Base-by-base conservation (phyloP, 2,888 invertebrate genomes). In the Himalopsyche japonica region DNA sequence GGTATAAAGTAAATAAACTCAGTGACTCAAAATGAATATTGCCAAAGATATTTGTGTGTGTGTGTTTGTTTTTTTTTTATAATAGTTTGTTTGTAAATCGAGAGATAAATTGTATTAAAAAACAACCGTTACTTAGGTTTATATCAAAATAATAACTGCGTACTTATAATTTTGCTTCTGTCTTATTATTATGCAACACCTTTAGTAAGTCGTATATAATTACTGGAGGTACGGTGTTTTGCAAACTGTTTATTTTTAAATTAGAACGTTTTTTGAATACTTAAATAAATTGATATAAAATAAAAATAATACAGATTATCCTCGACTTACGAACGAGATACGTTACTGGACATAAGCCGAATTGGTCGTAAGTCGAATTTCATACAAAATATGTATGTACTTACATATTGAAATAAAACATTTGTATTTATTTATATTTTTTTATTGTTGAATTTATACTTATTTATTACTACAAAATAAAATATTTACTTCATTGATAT, bases 311-410 rank as follows among this genome's bases (percentile, higher is more conserved):
- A 32, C 32, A 3, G n/a, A n/a, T n/a, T n/a, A n/a, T n/a, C n/a
- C n/a, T n/a, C n/a, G n/a, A n/a, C n/a, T n/a, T n/a, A n/a, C n/a
- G n/a, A n/a, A n/a, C n/a, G n/a, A n/a, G n/a, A n/a, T n/a, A n/a
- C n/a, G n/a, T n/a, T n/a, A n/a, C n/a, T n/a, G n/a, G n/a, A n/a
- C n/a, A n/a, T 70, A 57, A 30, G 6, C 32, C 81, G 81, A 81
- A 81, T 77, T 83, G 82, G 10, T 86, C 84, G 81, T 85, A 83
- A 70, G 82, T 85, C 83, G 85, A 84, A 47, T 32, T 34, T 81
- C 81, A 80, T 82, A 84, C 12, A 76, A 77, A 85, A 85, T 76
- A 27, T 34, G 27, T 82, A 76, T 76, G n/a, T n/a, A n/a, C n/a
- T n/a, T n/a, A n/a, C n/a, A n/a, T n/a, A n/a, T n/a, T n/a, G n/a